Percentiles rank a stretch among this genome's conserved stretches.
phyloP scores from a whole-genome alignment of 1,140 invertebrate species.

The Drosophila virilis region DNA sequence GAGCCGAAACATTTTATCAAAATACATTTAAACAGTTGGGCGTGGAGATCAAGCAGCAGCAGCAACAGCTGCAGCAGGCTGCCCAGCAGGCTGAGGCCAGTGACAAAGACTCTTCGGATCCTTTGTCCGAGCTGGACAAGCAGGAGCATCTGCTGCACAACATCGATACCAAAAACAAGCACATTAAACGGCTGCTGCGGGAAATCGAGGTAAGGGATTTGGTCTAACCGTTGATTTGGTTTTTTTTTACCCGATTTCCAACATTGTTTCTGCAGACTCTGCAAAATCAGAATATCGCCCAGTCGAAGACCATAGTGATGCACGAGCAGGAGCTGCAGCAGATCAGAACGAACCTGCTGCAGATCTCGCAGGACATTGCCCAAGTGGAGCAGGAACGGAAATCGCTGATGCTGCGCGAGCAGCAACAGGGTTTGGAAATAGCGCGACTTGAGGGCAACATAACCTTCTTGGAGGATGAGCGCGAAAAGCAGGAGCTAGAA shows the following conservation, averaged over 20 bases:
- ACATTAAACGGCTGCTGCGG: constrained; percentile 77
- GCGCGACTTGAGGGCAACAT: constrained; percentile 71
- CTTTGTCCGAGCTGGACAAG: constrained; percentile 78
- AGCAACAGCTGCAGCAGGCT: constrained; percentile 67
- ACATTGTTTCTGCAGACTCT: constrained; percentile 48
- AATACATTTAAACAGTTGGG: constrained; percentile 31
- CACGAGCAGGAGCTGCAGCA: constrained; percentile 69
- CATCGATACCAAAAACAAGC: constrained; percentile 82
- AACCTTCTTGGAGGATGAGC: constrained; percentile 74
- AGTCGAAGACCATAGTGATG: constrained; percentile 72
- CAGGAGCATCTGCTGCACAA: constrained; percentile 81
- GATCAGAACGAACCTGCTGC: constrained; percentile 54
- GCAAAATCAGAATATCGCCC: constrained; percentile 76
- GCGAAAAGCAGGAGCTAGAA: constrained; percentile 72
- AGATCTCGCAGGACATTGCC: constrained; percentile 67
- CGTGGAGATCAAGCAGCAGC: constrained; percentile 70
- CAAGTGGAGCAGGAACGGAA: constrained; percentile 68
- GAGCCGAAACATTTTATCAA: background rate
- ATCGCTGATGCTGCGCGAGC: constrained; percentile 45
- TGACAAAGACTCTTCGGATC: constrained; percentile 83
- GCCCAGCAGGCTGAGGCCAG: constrained; percentile 69
- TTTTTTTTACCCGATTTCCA: background rate
- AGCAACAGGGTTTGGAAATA: constrained; percentile 65
- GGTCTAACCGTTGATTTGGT: background rate
- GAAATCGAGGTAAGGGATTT: constrained; percentile 72